A percentile compares a stretch with the other conserved stretches of the same genome.
phyloP scores from a whole-genome alignment of 2,113 vertebrate species.

The Numenius arquata region DNA sequence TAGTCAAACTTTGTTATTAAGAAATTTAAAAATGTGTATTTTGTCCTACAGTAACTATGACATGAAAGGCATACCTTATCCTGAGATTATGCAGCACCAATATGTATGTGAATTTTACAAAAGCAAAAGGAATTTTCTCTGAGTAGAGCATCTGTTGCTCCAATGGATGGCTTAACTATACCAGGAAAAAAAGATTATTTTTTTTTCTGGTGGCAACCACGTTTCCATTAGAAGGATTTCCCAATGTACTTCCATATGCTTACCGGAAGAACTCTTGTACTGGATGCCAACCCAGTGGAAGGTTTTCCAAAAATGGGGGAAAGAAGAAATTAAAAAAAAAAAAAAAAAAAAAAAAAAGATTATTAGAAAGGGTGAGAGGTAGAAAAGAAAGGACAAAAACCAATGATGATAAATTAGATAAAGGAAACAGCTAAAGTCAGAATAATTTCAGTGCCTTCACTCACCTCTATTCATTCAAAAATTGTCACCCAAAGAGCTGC shows the following conservation, averaged over 20 bases:
- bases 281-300: neutral
- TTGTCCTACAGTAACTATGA: neutral
- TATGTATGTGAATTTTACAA: neutral
- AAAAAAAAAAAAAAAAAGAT: neutral
- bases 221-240: neutral
- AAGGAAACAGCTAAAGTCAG: conserved; percentile 10
- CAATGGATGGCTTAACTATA: neutral
- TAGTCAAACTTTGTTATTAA: neutral
- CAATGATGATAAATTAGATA: neutral
- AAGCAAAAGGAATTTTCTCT: neutral
- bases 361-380: neutral
- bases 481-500: conserved; percentile 13
- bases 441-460: neutral
- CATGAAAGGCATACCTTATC: neutral
- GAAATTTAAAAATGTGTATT: neutral
- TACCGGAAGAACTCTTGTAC: neutral
- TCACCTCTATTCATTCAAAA: neutral
- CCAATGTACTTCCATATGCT: neutral
- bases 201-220: neutral
- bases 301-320: rapidly evolving
- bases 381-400: neutral
- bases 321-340: neutral
- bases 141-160: neutral
- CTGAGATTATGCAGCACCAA: neutral
- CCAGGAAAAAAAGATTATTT: neutral